phyloP scores from a whole-genome alignment of 2,888 invertebrate genomes.

The Epiblema foenella region DNA sequence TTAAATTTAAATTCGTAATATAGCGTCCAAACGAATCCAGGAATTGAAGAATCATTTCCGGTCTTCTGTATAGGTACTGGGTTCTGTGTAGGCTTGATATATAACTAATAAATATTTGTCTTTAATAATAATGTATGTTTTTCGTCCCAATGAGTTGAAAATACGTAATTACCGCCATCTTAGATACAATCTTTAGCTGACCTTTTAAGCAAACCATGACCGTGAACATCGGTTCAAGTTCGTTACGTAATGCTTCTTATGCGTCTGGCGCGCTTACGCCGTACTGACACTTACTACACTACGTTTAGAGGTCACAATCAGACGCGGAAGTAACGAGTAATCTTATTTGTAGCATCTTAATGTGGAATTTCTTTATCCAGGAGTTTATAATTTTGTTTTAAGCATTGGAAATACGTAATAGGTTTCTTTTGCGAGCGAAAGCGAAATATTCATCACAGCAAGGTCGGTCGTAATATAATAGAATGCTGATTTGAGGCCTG shows the following conservation, averaged over 20 bases:
- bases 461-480: slow-evolving; percentile 26
- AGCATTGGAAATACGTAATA: not conserved
- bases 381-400: slow-evolving; percentile 8
- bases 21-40: no score
- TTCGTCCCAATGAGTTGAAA: slow-evolving; percentile 12
- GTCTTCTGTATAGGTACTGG: no score
- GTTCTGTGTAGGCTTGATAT: no score
- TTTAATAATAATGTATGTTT: not conserved
- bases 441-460: slow-evolving; percentile 27
- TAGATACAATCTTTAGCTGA: slow-evolving; percentile 64
- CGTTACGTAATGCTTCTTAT: slow-evolving; percentile 72
- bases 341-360: slow-evolving; percentile 21
- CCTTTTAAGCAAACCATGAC: slow-evolving; percentile 76
- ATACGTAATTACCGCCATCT: slow-evolving; percentile 52
- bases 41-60: no score
- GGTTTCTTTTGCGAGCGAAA: slow-evolving; percentile 11
- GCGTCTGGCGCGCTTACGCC: slow-evolving; percentile 64
- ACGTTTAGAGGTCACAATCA: slow-evolving; percentile 42
- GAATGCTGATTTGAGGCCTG: slow-evolving; percentile 42
- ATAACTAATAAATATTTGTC: not conserved
- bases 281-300: slow-evolving; percentile 47
- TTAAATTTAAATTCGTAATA: no score
- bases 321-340: slow-evolving; percentile 24
- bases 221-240: slow-evolving; percentile 76
- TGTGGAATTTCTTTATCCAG: slow-evolving; percentile 5